Base-by-base conservation (phyloP, 2,797 vertebrate species). In the Anguilla pacifica region DNA sequence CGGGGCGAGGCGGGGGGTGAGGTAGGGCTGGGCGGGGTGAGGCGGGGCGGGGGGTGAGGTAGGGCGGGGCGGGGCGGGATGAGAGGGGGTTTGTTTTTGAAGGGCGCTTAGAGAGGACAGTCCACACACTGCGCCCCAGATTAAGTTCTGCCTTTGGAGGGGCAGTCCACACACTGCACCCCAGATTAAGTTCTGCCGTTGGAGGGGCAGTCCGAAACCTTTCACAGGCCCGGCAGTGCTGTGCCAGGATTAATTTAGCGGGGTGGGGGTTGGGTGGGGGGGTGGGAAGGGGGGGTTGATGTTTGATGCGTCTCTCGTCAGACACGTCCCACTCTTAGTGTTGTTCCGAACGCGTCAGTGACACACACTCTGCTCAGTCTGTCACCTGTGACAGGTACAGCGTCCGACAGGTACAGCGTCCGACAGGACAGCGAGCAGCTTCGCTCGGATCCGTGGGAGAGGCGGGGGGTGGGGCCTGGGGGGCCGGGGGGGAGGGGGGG, bases 51-150 rank as follows among this genome's bases (percentile, higher is more conserved):
- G 35, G 35, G 35, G 35, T 1, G 35, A 35, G 31, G 31, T 31
- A 31, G 31, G 72, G 67, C 67, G n/a, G 39, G 11, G 59, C 19
- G 25, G 17, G 59, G 51, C 15, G 22, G 39, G 53, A 55, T 35
- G 35, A 35, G 35, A 35, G 86, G 86, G 87, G 11, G n/a, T 43
- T 43, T 53, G 6, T 35, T 81, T 83, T 84, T 84, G 67, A 61
- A 86, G 88, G 87, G 84, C 46, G 61, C 22, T 49, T 59, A 89
- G 57, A 86, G 59, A 67, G 51, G 86, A 79, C 88, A 90, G 89
- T 87, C 84, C 85, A 84, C 83, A 72, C 7, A 72, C 67, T 25
- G n/a, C 67, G 25, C 25, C 67, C n/a, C n/a, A n/a, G n/a, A n/a
- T n/a, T n/a, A n/a, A n/a, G n/a, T n/a, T n/a, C n/a, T n/a, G n/a